Percentiles rank a stretch among this genome's conserved stretches.
These are phyloP conservation scores for Dryas iulia DNA, from an alignment of 1,140 invertebrate species.

Conservation along the genomic window DNA sequence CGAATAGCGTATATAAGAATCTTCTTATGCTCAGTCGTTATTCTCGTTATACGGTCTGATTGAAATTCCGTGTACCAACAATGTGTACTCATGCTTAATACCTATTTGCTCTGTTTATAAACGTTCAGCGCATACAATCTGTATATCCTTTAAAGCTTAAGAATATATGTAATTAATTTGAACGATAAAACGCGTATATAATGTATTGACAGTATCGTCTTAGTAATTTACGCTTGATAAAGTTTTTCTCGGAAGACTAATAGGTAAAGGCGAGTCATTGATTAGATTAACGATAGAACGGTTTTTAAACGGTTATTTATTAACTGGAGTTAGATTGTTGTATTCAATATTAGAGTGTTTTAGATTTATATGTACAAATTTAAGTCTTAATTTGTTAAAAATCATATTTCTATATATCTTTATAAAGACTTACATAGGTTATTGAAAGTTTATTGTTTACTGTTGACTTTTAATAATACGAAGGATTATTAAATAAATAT, in stretches of 20 bases:
- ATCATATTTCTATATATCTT: too few species aligned
- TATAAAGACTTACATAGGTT: too few species aligned
- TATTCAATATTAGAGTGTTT: neutral
- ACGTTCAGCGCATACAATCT: conserved; percentile 45
- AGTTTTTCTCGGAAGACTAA: conserved; percentile 9
- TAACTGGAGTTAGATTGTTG: neutral
- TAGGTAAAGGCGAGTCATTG: neutral
- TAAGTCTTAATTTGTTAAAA: too few species aligned
- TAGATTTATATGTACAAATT: too few species aligned
- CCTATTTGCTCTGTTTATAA: conserved; percentile 68
- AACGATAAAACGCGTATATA: conserved; percentile 38
- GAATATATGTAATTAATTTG: conserved; percentile 56
- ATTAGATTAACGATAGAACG: neutral
- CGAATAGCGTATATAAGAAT: conserved; percentile 25
- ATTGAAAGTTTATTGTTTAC: too few species aligned
- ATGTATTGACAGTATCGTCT: conserved; percentile 24
- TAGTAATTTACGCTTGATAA: conserved; percentile 21
- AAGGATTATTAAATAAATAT: too few species aligned
- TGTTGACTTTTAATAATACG: too few species aligned
- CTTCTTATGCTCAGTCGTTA: conserved; percentile 31
- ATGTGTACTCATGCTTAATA: conserved; percentile 66
- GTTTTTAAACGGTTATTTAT: neutral
- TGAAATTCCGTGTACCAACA: conserved; percentile 77
- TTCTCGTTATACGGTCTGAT: conserved; percentile 47
- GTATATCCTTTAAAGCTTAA: conserved; percentile 59